These are phyloP conservation scores for Hozukius guyotensis DNA, from an alignment of 2,797 vertebrate genomes.

Conservation along the genomic window DNA sequence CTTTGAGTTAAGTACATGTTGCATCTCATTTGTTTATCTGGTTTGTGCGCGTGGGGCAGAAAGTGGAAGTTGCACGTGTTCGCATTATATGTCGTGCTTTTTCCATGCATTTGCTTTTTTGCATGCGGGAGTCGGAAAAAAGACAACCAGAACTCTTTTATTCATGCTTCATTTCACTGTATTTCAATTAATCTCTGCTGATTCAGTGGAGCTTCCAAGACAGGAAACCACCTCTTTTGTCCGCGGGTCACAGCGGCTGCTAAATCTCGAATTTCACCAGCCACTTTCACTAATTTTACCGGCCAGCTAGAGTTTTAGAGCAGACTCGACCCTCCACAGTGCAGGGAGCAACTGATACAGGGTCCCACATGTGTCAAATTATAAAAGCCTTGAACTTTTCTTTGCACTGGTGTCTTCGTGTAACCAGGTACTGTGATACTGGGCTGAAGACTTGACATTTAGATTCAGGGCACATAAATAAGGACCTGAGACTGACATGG, in stretches of 20 bases:
- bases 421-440: background rate
- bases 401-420: background rate
- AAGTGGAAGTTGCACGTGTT: background rate
- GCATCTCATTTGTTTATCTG: slow-evolving; percentile 4
- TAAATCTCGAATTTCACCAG: slow-evolving; percentile 55
- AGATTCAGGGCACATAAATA: background rate
- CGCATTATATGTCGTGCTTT: background rate
- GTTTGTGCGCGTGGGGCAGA: background rate
- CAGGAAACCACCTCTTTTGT: slow-evolving; percentile 40
- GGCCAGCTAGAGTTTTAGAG: background rate
- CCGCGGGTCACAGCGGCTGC: slow-evolving; percentile 4
- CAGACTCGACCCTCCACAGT: slow-evolving; percentile 18
- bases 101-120: slow-evolving; percentile 10
- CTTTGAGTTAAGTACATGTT: background rate
- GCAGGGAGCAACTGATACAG: background rate
- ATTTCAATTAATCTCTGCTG: slow-evolving; percentile 8
- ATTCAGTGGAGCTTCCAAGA: background rate
- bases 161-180: background rate
- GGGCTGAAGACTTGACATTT: background rate
- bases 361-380: slow-evolving; percentile 29
- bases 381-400: slow-evolving; percentile 8
- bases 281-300: slow-evolving; percentile 35
- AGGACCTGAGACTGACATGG: background rate
- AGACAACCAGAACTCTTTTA: background rate
- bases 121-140: background rate